Evolutionary conservation across 2,797 vertebrate species (phyloP), one percentile per base, ranked within the genome.

Genomic region (Halcyon badia): DNA sequence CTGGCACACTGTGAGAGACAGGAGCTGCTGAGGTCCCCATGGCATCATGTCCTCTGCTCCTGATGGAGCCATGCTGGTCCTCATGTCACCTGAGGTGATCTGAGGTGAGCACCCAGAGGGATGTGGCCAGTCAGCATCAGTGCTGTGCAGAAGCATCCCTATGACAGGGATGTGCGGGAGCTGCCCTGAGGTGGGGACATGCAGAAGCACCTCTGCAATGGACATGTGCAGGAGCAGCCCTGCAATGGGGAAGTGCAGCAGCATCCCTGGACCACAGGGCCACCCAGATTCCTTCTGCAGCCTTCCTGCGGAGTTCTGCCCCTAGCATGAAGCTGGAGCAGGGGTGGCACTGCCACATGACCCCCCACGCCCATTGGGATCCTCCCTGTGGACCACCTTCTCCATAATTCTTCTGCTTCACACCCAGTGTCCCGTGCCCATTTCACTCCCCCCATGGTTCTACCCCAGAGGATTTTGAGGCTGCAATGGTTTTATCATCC

Each of bases 221-320:
- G 44, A 10, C n/a, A 58, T 2, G 0, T 20, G 31, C 35, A 31
- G 17, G 20, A 58, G 16, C 66, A 82, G 1, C 31, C 14, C 18
- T 28, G 42, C 6, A 30, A 57, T 14, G 10, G 57, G 16, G 35
- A 17, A 1, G 2, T 26, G 56, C 22, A 21, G 35, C 3, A 75
- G 26, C 49, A 33, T 11, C 61, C 57, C 48, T 22, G 35, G 75
- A 56, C 58, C 4, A 1, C 1, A 9, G 72, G 65, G 57, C 28
- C 77, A 64, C 80, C 49, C 10, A 1, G 7, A 0, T 33, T 25
- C 37, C 54, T 0, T 0, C 65, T 30, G 71, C 39, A 28, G 31
- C 46, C 77, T 68, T 13, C 51, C 51, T 22, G 30, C 39, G 39
- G 30, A 41, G 22, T 41, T 61, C 35, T 79, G 46, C 22, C 26